These are phyloP conservation scores for Nylanderia fulva DNA, from an alignment of 1,140 invertebrate species.

Conservation along the genomic window DNA sequence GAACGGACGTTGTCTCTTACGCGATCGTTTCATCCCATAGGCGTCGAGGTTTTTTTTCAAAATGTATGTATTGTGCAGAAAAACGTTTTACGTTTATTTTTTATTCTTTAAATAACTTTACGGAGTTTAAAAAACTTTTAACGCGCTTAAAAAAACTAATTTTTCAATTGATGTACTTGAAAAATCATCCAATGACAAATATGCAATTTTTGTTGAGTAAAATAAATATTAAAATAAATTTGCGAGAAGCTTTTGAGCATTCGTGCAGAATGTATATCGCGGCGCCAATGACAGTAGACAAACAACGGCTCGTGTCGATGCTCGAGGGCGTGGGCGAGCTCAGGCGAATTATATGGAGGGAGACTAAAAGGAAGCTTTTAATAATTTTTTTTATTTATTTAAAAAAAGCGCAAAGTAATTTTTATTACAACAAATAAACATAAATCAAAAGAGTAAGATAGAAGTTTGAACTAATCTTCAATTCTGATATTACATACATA, in stretches of 20 bases:
- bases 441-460: background rate
- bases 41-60: constrained; percentile 42
- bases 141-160: background rate
- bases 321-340: constrained; percentile 26
- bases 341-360: background rate
- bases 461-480: background rate
- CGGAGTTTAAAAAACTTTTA: background rate
- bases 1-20: constrained; percentile 44
- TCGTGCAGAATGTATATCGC: background rate
- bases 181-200: background rate
- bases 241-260: background rate
- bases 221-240: background rate
- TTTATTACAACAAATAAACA: background rate
- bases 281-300: constrained; percentile 43
- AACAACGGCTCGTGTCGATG: constrained; percentile 53
- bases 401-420: background rate
- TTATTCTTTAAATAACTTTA: background rate
- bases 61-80: background rate
- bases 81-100: background rate
- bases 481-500: background rate
- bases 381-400: constrained; percentile 65
- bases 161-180: background rate
- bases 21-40: constrained; percentile 39
- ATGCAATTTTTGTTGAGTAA: background rate
- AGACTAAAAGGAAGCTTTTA: constrained; percentile 60